Conservation (phyloP, 2,888 invertebrate genomes). For the Acanthoscelides obtectus region DNA sequence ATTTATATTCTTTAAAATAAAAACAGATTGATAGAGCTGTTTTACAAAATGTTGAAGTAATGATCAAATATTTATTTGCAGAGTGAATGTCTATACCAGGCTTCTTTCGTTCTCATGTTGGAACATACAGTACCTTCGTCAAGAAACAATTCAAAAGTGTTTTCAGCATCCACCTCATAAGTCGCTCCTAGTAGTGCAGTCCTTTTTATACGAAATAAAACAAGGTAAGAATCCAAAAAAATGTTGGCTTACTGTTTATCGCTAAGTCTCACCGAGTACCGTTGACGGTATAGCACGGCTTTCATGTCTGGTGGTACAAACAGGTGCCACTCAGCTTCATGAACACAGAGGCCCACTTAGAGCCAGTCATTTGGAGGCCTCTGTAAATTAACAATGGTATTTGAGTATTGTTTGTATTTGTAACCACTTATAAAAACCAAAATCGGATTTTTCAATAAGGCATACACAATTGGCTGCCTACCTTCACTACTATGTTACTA, state of each 20-base stretch:
- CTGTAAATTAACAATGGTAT: constrained; percentile 49
- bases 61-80: background rate
- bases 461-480: background rate
- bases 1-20: too few species aligned
- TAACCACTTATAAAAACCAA: constrained; percentile 19
- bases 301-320: constrained; percentile 31
- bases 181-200: background rate
- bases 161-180: background rate
- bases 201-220: background rate
- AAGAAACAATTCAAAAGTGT: background rate
- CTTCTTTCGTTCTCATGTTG: background rate
- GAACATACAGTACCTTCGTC: background rate
- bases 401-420: constrained; percentile 41
- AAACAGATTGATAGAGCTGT: too few species aligned
- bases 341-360: constrained; percentile 33
- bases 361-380: constrained; percentile 43
- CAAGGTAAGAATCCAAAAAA: constrained; percentile 23
- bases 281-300: constrained; percentile 22
- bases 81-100: background rate
- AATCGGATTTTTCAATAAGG: constrained; percentile 11
- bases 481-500: background rate
- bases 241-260: constrained; percentile 25
- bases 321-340: constrained; percentile 34
- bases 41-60: too few species aligned
- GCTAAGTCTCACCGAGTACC: constrained; percentile 28